Conservation (phyloP, 2,797 vertebrate genomes). For the Diplodus puntazzo region DNA sequence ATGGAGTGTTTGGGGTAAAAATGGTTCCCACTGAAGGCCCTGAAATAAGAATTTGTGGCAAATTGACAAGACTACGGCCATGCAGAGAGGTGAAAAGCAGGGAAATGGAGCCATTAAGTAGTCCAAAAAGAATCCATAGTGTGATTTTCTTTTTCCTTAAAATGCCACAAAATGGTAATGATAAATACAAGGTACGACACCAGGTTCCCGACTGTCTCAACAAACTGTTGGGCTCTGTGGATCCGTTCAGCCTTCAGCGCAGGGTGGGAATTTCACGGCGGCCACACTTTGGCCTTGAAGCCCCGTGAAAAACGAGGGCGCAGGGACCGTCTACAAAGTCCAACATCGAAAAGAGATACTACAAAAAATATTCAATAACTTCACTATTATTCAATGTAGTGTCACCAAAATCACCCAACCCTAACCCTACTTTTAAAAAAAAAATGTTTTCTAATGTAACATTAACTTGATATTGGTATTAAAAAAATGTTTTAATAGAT, state of each 20-base stretch:
- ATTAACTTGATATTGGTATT: too few species aligned
- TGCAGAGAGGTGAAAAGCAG: background rate
- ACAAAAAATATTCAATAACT: too few species aligned
- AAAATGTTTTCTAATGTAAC: too few species aligned
- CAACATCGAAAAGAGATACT: too few species aligned
- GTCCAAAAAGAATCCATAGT: conserved; percentile 7
- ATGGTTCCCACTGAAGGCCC: background rate
- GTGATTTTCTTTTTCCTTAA: background rate
- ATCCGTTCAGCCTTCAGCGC: conserved; percentile 2
- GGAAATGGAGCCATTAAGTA: background rate
- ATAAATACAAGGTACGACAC: background rate
- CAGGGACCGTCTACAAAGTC: too few species aligned
- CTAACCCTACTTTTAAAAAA: too few species aligned
- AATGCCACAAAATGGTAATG: conserved; percentile 1
- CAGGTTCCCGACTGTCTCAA: background rate
- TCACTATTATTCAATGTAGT: too few species aligned
- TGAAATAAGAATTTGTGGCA: background rate
- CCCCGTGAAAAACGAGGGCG: too few species aligned
- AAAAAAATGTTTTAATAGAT: too few species aligned
- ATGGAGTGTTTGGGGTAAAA: background rate
- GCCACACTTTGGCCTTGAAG: too few species aligned
- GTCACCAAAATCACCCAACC: too few species aligned
- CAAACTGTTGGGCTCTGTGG: conserved; percentile 6
- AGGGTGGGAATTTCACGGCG: too few species aligned
- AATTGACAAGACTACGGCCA: background rate